Evolutionary conservation across 2,888 invertebrate species (phyloP).

Genomic region (Therioaphis trifolii): DNA sequence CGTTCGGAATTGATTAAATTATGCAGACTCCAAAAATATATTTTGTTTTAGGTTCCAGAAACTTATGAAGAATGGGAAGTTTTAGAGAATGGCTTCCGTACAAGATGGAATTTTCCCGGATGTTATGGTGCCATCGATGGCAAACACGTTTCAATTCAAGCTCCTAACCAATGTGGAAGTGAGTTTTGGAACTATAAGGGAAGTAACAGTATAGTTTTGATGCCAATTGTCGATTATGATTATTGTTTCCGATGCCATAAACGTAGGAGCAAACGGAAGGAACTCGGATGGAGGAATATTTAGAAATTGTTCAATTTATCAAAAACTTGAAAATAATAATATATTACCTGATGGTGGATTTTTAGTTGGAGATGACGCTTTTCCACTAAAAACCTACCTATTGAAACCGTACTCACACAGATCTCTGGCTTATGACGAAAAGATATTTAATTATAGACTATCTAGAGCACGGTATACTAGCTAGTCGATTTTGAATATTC

Average conservation of each 20-base stretch:
- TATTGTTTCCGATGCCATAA: constrained; percentile 32
- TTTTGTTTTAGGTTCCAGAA: constrained; percentile 38
- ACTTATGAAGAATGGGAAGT: constrained; percentile 44
- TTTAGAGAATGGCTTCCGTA: constrained; percentile 31
- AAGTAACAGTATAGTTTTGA: constrained; percentile 50
- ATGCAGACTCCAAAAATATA: neutral
- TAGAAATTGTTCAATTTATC: constrained; percentile 23
- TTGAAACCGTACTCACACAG: constrained; percentile 13
- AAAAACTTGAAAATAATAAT: constrained; percentile 22
- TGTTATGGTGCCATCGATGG: constrained; percentile 55
- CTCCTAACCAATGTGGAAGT: constrained; percentile 27
- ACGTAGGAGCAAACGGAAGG: constrained; percentile 27
- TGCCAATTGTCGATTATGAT: constrained; percentile 53
- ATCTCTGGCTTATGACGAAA: constrained; percentile 26
- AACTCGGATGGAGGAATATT: constrained; percentile 34
- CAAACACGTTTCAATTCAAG: constrained; percentile 46
- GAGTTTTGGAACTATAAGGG: constrained; percentile 56
- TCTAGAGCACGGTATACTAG: constrained; percentile 34
- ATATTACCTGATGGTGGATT: constrained; percentile 33
- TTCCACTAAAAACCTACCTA: constrained; percentile 18
- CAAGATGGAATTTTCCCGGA: constrained; percentile 57
- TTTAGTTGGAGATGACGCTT: constrained; percentile 28
- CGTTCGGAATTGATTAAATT: no score
- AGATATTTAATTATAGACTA: constrained; percentile 22
- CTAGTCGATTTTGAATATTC: constrained; percentile 32